Base-by-base conservation (phyloP, 2,113 vertebrate species). In the Burhinus oedicnemus region DNA sequence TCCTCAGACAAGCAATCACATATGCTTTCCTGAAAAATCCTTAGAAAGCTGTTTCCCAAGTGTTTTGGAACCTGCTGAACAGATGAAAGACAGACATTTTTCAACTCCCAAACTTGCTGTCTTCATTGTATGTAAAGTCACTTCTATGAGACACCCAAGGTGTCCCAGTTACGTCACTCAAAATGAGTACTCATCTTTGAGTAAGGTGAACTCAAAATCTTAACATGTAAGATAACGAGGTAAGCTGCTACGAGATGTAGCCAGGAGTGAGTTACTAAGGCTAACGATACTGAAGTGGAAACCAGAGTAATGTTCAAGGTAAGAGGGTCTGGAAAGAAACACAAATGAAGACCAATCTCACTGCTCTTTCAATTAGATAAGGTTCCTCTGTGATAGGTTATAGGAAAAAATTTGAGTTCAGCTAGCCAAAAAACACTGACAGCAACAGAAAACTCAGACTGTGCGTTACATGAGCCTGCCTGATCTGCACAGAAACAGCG, bases 381-480 rank as follows among this genome's bases (percentile, higher is more conserved):
- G 34, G 77, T 40, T 92, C 55, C 44, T 71, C 40, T 92, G 81
- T 64, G 29, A 80, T 32, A 91, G 54, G 62, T 23, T 82, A 25
- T 45, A 52, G 25, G 27, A 65, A 83, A 52, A 72, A 80, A 70
- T 6, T 21, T 34, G 29, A 81, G 32, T 78, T 90, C 45, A 47
- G 38, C 34, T 91, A 94, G 36, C 49, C n/a, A 66, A 60, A 89
- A 86, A 85, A 16, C 58, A 87, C 60, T 77, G 51, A 91, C 87
- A 95, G 14, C 27, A 95, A 93, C 44, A 92, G 52, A 85, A 97
- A 96, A 86, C 91, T 49, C 58, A 87, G n/a, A 91, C 62, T 30
- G 26, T 80, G 45, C 38, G 14, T 96, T 93, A 93, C 5, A 36
- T 55, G 23, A 88, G 23, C 84, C 47, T 96, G 80, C 72, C n/a